Evolutionary conservation across 1,140 invertebrate species (phyloP), one percentile per base, ranked within the genome.

Genomic region (Magallana angulata): DNA sequence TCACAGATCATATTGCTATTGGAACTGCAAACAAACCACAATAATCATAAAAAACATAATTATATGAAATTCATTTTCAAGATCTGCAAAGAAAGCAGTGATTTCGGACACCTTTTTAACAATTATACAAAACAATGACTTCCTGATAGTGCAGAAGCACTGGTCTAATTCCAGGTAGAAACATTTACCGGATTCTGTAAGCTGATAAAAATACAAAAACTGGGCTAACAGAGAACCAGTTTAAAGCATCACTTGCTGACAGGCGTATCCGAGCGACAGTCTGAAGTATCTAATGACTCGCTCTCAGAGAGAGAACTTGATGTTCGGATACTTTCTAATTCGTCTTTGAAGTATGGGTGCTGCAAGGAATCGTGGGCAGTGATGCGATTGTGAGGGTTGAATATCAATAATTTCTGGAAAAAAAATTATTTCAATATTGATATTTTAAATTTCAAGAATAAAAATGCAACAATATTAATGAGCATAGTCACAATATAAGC

Each of bases 341-440:
- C 93, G 94, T 99, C 98, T 93, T 97, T 97, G 95, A 99, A 99
- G 94, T 99, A 99, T 1, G 97, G 96, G 96, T 99, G 98, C 83
- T 96, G 96, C 97, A 99, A 98, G 0, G 98, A 98, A 94, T 98
- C 98, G 91, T 98, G 98, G 4, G 99, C 98, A 87, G 97, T 98
- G 94, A 99, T 97, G 90, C 99, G 95, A 92, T 97, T 96, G 85
- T 97, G 96, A 87, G 98, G 98, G 96, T 99, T 98, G 95, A 99
- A 99, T n/a, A 98, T 97, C 57, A 99, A 90, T 82, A 95, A 86
- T 91, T 92, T 91, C 92, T 94, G 90, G 56, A 91, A 91, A 83
- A 83, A 90, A 82, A 88, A 81, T 48, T 48, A 48, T 48, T 48
- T 48, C 2, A 48, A 48, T 5, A 48, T 48, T 4, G 36, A 48